Percentiles rank a stretch among this genome's conserved stretches.
phyloP scores from a whole-genome alignment of 2,797 vertebrate species.

The Myotis daubentonii region DNA sequence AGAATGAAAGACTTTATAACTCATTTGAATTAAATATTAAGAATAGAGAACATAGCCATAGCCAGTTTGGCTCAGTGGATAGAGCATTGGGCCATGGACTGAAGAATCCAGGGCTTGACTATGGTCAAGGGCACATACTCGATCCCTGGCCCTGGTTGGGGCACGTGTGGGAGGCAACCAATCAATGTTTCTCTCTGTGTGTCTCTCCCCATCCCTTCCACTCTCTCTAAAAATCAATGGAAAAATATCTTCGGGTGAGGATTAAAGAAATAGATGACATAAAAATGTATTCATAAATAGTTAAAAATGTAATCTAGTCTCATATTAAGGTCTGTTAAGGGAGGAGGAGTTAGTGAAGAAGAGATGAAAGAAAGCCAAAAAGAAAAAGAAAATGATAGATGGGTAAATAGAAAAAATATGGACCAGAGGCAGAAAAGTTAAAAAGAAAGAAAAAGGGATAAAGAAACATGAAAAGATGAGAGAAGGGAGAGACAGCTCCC shows the following conservation, averaged over 20 bases:
- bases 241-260: too few species aligned
- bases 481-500: not conserved
- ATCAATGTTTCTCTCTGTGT: too few species aligned
- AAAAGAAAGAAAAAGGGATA: not conserved
- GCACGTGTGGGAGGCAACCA: too few species aligned
- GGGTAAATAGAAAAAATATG: not conserved
- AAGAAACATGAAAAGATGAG: not conserved
- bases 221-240: too few species aligned
- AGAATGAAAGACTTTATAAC: not conserved
- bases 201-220: too few species aligned
- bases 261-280: too few species aligned
- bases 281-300: not conserved
- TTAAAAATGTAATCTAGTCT: constrained; percentile 1
- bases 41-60: not conserved
- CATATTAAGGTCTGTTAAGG: not conserved
- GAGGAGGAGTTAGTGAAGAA: not conserved
- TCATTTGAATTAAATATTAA: not conserved
- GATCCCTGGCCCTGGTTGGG: too few species aligned
- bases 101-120: too few species aligned
- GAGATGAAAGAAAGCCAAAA: constrained; percentile 14
- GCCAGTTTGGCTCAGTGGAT: too few species aligned
- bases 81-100: too few species aligned
- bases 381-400: not conserved
- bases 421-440: not conserved
- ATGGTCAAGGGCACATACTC: too few species aligned